A percentile compares a stretch with the other conserved stretches of the same genome.
Evolutionary conservation across 2,113 vertebrate species (phyloP).

Genomic region (Ailurus styani): DNA sequence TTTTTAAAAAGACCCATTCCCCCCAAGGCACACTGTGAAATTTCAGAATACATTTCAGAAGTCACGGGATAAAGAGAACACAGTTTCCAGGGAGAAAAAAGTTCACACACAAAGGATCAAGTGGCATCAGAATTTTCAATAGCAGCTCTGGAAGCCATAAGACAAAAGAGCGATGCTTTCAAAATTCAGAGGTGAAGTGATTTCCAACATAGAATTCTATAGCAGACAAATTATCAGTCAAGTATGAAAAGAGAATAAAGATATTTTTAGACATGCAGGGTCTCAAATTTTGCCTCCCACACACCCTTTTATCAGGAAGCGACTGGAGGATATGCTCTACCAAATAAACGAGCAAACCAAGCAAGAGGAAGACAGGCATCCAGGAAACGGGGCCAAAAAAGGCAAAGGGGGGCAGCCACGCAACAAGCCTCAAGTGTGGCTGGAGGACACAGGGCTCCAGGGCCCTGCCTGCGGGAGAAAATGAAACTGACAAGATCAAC

Average conservation of each 20-base stretch:
- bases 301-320: background rate
- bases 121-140: background rate
- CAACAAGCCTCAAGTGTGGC: background rate
- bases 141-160: background rate
- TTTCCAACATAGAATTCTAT: background rate
- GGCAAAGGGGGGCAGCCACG: background rate
- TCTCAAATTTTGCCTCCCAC: slow-evolving; percentile 28
- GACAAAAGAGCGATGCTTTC: background rate
- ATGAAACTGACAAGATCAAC: background rate
- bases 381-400: background rate
- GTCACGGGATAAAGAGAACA: background rate
- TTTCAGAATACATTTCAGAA: background rate
- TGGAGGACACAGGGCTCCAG: background rate
- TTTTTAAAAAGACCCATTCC: background rate
- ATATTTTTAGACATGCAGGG: background rate
- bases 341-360: slow-evolving; percentile 20
- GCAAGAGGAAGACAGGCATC: background rate
- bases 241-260: background rate
- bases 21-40: background rate
- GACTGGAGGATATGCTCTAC: background rate
- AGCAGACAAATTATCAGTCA: background rate
- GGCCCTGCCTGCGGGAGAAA: background rate
- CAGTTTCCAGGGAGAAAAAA: background rate
- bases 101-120: background rate
- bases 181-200: background rate